Percentiles rank a stretch among this genome's conserved stretches.
Conservation (phyloP, 2,888 invertebrate species). For the Lycaena phlaeas region DNA sequence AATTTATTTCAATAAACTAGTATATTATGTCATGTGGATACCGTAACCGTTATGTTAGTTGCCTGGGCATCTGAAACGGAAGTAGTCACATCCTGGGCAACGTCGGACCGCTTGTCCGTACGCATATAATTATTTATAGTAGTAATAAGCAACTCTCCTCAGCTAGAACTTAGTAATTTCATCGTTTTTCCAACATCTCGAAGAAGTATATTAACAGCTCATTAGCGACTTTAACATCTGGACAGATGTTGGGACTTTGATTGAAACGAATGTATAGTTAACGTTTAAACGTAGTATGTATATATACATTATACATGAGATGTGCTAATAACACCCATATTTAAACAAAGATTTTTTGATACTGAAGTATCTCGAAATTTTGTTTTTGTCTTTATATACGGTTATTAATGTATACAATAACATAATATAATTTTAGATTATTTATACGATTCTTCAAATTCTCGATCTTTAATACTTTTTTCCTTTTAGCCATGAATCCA, state of each 20-base stretch:
- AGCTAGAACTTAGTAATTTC: constrained; percentile 16
- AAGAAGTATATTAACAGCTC: not conserved
- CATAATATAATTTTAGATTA: no score
- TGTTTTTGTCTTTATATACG: no score
- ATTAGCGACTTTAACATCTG: not conserved
- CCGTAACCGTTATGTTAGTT: constrained; percentile 40
- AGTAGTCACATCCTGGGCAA: constrained; percentile 58
- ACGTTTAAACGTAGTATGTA: no score
- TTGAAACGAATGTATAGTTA: not conserved
- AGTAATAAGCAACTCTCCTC: constrained; percentile 30
- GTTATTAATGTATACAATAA: no score
- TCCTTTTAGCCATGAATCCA: no score
- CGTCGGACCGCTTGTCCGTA: constrained; percentile 27
- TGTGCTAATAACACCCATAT: no score
- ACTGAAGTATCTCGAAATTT: no score
- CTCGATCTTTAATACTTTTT: no score
- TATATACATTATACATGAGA: no score
- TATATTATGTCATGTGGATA: not conserved
- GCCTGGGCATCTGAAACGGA: constrained; percentile 43
- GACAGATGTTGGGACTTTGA: constrained; percentile 3
- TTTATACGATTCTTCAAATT: no score
- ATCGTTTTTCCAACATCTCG: constrained; percentile 9
- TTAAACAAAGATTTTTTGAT: no score
- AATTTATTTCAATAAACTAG: no score
- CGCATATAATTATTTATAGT: constrained; percentile 41